phyloP scores from a whole-genome alignment of 2,797 vertebrate genomes.

The Onychomys torridus region DNA sequence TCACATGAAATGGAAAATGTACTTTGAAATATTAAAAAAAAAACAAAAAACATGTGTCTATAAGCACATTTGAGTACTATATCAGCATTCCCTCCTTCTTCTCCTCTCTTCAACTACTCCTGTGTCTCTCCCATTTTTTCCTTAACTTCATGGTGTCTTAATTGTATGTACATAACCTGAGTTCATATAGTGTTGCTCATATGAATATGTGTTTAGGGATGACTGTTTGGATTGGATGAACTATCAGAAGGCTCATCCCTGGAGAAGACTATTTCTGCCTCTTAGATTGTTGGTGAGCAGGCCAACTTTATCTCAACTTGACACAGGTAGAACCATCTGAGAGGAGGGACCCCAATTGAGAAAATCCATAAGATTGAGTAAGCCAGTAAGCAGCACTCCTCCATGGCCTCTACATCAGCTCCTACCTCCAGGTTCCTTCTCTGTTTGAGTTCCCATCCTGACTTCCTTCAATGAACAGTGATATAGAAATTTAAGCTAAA shows the following conservation, averaged over 20 bases:
- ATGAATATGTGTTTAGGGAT: background rate
- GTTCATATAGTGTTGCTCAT: background rate
- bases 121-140: background rate
- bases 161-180: background rate
- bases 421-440: background rate
- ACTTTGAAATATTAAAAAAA: background rate
- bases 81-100: background rate
- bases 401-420: background rate
- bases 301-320: background rate
- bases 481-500: background rate
- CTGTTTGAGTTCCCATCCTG: background rate
- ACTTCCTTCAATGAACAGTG: background rate
- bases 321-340: background rate
- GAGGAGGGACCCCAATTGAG: background rate
- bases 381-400: background rate
- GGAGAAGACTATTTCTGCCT: background rate
- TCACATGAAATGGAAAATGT: background rate
- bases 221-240: background rate
- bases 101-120: background rate
- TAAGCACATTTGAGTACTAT: background rate
- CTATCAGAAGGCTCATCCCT: background rate
- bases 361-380: background rate
- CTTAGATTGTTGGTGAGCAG: background rate
- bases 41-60: background rate
- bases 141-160: background rate